Conservation (phyloP, 2,797 vertebrate genomes). For the Sebastes miniatus region DNA sequence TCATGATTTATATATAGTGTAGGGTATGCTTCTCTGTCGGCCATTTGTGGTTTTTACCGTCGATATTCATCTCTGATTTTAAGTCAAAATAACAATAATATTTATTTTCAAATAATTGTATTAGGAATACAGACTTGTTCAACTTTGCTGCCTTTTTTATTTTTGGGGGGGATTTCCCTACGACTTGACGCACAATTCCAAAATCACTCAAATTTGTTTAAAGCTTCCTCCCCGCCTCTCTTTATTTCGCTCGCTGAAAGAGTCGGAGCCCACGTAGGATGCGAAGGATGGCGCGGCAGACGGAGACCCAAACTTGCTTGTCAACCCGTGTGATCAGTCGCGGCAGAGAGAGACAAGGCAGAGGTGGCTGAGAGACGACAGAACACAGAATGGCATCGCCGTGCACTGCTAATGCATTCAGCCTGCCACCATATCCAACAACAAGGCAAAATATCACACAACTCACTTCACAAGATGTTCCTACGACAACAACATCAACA, state of each 20-base stretch:
- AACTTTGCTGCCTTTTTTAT: conserved; percentile 24
- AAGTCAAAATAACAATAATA: conserved; percentile 30
- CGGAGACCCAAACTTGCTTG: conserved; percentile 77
- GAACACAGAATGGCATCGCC: conserved; percentile 72
- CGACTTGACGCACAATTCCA: conserved; percentile 44
- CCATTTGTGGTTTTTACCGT: conserved; percentile 64
- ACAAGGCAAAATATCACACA: conserved; percentile 80
- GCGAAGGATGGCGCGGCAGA: conserved; percentile 60
- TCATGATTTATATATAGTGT: conserved; percentile 76
- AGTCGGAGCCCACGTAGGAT: conserved; percentile 58
- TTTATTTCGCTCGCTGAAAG: conserved; percentile 61
- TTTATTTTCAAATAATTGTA: conserved; percentile 25
- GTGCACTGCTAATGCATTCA: conserved; percentile 77
- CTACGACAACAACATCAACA: conserved; percentile 75
- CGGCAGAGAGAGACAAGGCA: conserved; percentile 71
- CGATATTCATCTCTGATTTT: conserved; percentile 44
- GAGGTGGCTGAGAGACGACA: conserved; percentile 76
- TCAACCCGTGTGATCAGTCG: conserved; percentile 82
- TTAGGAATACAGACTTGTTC: conserved; percentile 24
- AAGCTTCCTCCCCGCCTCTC: conserved; percentile 47
- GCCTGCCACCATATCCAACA: conserved; percentile 79
- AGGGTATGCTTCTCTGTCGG: conserved; percentile 38
- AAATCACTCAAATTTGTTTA: conserved; percentile 67
- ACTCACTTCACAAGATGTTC: conserved; percentile 78
- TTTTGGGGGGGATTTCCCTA: conserved; percentile 54